A percentile compares a stretch with the other conserved stretches of the same genome.
Conservation (phyloP, 2,113 vertebrate genomes). For the Myrmophylax atrothorax region DNA sequence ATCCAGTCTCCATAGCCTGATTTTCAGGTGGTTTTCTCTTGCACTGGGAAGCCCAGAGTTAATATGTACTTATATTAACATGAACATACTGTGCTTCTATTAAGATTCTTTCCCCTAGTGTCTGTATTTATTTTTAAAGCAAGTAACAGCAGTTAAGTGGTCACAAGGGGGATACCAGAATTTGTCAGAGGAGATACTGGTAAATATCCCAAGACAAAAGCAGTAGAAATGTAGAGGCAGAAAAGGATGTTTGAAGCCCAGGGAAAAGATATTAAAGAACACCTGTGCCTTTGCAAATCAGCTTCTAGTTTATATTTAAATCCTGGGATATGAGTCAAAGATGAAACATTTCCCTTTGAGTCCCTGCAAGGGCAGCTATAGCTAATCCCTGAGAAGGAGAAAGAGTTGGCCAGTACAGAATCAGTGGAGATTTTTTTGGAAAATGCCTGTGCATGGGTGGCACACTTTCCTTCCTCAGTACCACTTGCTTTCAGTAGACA, state of each 20-base stretch:
- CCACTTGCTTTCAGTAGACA: background rate
- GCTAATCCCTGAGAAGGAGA: background rate
- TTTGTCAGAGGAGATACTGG: background rate
- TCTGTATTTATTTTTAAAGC: background rate
- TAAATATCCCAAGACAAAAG: background rate
- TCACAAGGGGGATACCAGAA: background rate
- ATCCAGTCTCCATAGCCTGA: background rate
- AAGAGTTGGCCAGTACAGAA: background rate
- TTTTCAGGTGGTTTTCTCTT: background rate
- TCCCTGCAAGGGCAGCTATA: background rate
- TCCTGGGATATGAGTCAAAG: background rate
- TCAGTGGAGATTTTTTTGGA: background rate
- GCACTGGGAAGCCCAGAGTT: background rate
- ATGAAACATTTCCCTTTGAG: background rate
- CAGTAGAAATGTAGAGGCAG: background rate
- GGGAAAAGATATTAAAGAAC: background rate
- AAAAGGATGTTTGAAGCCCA: background rate
- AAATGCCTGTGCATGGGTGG: background rate
- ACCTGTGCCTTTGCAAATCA: background rate
- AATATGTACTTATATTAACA: background rate
- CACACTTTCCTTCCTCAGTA: background rate
- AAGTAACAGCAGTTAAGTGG: background rate
- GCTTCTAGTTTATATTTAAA: conserved; percentile 5
- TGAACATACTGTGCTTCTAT: conserved; percentile 1
- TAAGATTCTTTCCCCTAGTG: background rate